These are phyloP conservation scores for Drosophila maculinotata DNA, from an alignment of 2,888 invertebrate genomes.

Conservation along the genomic window DNA sequence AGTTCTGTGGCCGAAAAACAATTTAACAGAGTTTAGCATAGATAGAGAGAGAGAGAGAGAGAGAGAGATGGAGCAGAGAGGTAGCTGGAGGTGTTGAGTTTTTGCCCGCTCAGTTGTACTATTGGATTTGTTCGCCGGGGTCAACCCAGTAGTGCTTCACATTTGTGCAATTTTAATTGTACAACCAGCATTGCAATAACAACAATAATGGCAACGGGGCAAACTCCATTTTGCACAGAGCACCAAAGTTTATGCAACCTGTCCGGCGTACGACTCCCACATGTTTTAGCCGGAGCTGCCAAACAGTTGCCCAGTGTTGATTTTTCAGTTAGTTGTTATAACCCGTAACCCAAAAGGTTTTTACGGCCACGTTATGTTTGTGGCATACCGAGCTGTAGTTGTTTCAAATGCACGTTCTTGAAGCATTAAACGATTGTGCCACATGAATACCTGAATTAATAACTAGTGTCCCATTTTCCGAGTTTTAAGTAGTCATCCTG, in stretches of 20 bases:
- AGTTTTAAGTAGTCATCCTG: no score
- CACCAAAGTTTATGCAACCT: slow-evolving; percentile 63
- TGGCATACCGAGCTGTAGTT: not conserved
- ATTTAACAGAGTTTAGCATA: slow-evolving; percentile 37
- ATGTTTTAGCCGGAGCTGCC: slow-evolving; percentile 21
- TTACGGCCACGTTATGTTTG: slow-evolving; percentile 1
- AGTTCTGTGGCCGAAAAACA: slow-evolving; percentile 60
- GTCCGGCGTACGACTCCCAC: slow-evolving; percentile 27
- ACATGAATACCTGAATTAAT: not conserved
- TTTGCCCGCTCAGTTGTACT: slow-evolving; percentile 44
- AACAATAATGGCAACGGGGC: slow-evolving; percentile 56
- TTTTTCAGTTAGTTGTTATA: slow-evolving; percentile 43
- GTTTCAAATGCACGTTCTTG: not conserved
- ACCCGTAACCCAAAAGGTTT: not conserved
- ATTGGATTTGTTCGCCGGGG: slow-evolving; percentile 53
- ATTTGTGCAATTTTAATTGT: slow-evolving; percentile 71
- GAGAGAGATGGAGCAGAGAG: not conserved
- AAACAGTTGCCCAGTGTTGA: slow-evolving; percentile 42
- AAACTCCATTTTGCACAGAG: slow-evolving; percentile 52
- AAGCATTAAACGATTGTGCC: not conserved
- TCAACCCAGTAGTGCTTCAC: slow-evolving; percentile 29
- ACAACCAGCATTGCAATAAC: slow-evolving; percentile 45
- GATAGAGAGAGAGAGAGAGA: not conserved
- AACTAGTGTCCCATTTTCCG: no score
- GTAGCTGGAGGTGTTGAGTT: slow-evolving; percentile 19